These are phyloP conservation scores for Trichoplusia ni DNA, from an alignment of 1,140 invertebrate species.

Conservation along the genomic window DNA sequence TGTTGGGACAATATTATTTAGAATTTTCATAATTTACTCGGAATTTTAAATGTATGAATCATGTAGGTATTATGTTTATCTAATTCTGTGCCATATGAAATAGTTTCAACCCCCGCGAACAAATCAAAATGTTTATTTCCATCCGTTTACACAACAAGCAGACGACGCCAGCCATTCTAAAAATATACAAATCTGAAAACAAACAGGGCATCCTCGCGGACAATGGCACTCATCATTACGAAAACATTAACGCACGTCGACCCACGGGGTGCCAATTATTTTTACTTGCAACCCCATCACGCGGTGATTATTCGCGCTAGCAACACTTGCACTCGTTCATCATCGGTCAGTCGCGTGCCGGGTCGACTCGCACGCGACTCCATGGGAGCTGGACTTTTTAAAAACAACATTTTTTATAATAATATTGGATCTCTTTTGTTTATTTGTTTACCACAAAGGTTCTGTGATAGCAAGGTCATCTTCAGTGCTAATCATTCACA, in stretches of 20 bases:
- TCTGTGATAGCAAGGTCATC: neutral
- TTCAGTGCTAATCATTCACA: no score
- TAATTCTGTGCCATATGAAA: neutral
- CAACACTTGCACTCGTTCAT: conserved; percentile 64
- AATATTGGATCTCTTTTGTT: conserved; percentile 12
- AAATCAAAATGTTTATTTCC: conserved; percentile 36
- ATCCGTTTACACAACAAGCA: conserved; percentile 54
- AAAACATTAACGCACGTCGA: conserved; percentile 70
- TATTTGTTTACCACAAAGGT: neutral
- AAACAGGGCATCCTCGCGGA: conserved; percentile 61
- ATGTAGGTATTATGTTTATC: no score
- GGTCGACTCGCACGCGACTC: conserved; percentile 53
- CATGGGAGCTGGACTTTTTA: conserved; percentile 18
- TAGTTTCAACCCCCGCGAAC: neutral
- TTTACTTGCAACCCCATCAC: conserved; percentile 66
- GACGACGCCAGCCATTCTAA: conserved; percentile 43
- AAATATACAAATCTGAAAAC: conserved; percentile 67
- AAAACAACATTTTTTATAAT: conserved; percentile 25
- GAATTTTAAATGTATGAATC: no score
- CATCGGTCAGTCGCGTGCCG: conserved; percentile 59
- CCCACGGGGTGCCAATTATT: conserved; percentile 78
- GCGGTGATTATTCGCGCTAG: conserved; percentile 54
- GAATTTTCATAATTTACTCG: no score
- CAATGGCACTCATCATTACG: conserved; percentile 71
- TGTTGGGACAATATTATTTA: no score